These are phyloP conservation scores for Heliothis peltigera DNA, from an alignment of 2,888 invertebrate genomes.

Conservation along the genomic window DNA sequence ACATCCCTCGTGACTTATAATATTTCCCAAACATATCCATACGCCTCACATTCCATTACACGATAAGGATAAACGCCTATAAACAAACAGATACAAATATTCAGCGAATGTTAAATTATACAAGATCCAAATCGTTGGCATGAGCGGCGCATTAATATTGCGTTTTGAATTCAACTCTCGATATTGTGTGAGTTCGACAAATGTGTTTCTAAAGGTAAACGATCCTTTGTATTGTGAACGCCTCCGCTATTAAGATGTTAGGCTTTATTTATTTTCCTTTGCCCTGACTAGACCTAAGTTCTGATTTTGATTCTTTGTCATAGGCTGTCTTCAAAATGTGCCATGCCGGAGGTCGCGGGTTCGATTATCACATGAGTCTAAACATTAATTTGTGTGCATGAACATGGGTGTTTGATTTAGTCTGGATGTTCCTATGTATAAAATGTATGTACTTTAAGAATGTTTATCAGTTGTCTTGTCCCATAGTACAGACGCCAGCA, in stretches of 20 bases:
- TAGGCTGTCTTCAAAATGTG: too few relatives aligned
- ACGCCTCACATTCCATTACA: slow-evolving; percentile 45
- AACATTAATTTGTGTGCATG: too few relatives aligned
- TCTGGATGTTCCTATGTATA: too few relatives aligned
- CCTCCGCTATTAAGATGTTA: slow-evolving; percentile 42
- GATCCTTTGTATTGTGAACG: slow-evolving; percentile 48
- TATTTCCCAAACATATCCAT: slow-evolving; percentile 8
- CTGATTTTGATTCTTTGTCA: too few relatives aligned
- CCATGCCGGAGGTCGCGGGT: too few relatives aligned
- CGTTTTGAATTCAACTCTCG: slow-evolving; percentile 64
- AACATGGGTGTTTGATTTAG: too few relatives aligned
- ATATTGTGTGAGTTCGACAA: slow-evolving; percentile 49
- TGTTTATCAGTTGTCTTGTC: too few relatives aligned
- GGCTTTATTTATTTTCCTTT: slow-evolving; percentile 12
- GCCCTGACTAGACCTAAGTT: background rate
- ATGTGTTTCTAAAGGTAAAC: slow-evolving; percentile 55
- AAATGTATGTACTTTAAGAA: too few relatives aligned
- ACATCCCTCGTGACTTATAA: slow-evolving; percentile 4
- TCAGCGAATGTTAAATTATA: slow-evolving; percentile 61
- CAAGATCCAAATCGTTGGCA: slow-evolving; percentile 67
- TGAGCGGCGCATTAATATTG: slow-evolving; percentile 62
- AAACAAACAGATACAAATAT: slow-evolving; percentile 59
- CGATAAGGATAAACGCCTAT: slow-evolving; percentile 50
- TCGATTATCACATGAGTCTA: too few relatives aligned
- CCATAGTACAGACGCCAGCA: too few relatives aligned